phyloP scores from a whole-genome alignment of 2,113 vertebrate genomes.

The Prietella phreatophila region DNA sequence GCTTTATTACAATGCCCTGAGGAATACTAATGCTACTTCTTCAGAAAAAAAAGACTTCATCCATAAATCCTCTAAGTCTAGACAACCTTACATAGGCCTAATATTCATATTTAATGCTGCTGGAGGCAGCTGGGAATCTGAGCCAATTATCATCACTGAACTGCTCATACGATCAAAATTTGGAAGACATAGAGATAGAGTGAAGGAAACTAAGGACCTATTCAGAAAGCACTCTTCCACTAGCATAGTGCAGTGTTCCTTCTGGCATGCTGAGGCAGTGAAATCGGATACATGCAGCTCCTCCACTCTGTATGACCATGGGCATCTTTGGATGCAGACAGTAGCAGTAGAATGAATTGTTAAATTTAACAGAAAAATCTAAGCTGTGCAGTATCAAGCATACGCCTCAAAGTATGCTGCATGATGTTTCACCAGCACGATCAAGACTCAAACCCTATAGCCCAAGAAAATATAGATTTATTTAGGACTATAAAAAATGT shows the following conservation, averaged over 20 bases:
- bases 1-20: slow-evolving; percentile 43
- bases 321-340: neutral
- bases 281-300: slow-evolving; percentile 8
- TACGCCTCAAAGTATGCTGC: no score
- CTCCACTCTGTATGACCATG: neutral
- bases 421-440: neutral
- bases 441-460: neutral
- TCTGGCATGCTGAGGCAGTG: neutral
- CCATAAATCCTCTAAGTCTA: slow-evolving; percentile 49
- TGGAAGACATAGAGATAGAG: slow-evolving; percentile 37
- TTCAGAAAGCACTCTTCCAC: slow-evolving; percentile 43
- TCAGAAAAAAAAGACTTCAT: slow-evolving; percentile 20
- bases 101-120: slow-evolving; percentile 55
- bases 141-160: slow-evolving; percentile 60
- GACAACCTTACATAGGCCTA: slow-evolving; percentile 53
- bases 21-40: slow-evolving; percentile 39
- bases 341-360: neutral
- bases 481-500: neutral
- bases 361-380: neutral
- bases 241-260: slow-evolving; percentile 39
- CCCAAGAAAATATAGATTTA: neutral
- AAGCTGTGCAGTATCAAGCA: neutral
- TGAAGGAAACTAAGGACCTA: slow-evolving; percentile 21
- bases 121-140: slow-evolving; percentile 55
- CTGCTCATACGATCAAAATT: slow-evolving; percentile 44